phyloP scores from a whole-genome alignment of 1,140 invertebrate species.

The Stegodyphus mimosarum region DNA sequence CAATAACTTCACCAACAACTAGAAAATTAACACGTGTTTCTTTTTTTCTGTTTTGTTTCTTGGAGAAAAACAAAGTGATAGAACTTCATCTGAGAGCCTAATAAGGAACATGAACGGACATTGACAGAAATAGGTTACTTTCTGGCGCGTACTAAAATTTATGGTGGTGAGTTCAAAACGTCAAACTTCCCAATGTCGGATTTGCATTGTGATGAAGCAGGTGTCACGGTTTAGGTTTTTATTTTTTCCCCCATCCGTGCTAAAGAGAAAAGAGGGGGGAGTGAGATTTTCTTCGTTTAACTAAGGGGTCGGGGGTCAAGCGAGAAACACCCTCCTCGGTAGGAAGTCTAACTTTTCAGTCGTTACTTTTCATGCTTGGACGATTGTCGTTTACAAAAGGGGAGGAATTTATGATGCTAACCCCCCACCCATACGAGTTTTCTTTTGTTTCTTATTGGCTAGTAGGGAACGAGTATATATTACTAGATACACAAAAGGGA shows the following conservation, averaged over 20 bases:
- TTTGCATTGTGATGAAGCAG: conserved; percentile 20
- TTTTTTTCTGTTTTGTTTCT: no score
- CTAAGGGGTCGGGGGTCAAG: conserved; percentile 39
- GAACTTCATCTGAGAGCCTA: not conserved
- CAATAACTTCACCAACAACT: no score
- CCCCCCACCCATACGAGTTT: not conserved
- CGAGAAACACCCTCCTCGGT: conserved; percentile 48
- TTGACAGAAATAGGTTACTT: conserved; percentile 54
- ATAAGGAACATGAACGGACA: conserved; percentile 3
- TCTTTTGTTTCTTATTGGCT: not conserved
- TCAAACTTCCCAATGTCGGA: conserved; percentile 18
- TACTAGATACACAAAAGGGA: conserved; percentile 30
- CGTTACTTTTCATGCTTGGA: conserved; percentile 2
- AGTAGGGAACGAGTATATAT: conserved; percentile 27
- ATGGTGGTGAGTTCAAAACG: conserved; percentile 33
- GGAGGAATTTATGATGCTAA: not conserved
- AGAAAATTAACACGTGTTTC: no score
- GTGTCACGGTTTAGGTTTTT: conserved; percentile 21
- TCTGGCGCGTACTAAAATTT: conserved; percentile 20
- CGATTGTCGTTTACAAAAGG: not conserved
- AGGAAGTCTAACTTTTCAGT: conserved; percentile 6
- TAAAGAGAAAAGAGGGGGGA: not conserved
- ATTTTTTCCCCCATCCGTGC: not conserved
- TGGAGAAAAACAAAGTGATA: no score
- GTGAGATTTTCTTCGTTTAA: conserved; percentile 28